phyloP scores from a whole-genome alignment of 2,113 vertebrate genomes.

The Gobio gobio region DNA sequence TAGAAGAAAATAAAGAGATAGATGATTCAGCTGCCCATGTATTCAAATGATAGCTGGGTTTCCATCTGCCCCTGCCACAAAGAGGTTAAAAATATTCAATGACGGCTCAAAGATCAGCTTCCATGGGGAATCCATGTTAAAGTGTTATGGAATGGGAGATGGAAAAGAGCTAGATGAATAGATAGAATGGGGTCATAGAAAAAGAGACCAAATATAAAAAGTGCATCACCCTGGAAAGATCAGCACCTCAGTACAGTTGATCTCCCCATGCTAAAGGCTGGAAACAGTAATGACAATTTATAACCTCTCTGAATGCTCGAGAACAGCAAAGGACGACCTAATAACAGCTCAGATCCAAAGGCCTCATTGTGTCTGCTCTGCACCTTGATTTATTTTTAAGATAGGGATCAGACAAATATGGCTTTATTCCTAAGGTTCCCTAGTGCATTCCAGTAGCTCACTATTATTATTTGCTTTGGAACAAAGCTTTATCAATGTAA shows the following conservation, averaged over 20 bases:
- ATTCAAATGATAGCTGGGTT: constrained; percentile 26
- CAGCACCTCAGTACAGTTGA: constrained; percentile 35
- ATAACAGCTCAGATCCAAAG: constrained; percentile 13
- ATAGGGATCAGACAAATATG: constrained; percentile 1
- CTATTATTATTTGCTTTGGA: background rate
- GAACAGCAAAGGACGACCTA: background rate
- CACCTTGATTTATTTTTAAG: constrained; percentile 29
- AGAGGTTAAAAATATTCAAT: constrained; percentile 44
- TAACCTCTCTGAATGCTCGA: background rate
- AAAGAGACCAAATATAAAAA: constrained; percentile 11
- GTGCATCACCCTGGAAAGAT: background rate
- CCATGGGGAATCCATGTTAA: constrained; percentile 44
- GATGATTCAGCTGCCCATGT: background rate
- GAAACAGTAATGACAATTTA: constrained; percentile 43
- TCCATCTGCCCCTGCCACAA: constrained; percentile 34
- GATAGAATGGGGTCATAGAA: constrained; percentile 34
- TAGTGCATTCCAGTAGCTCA: background rate
- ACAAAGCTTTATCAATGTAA: constrained; percentile 27
- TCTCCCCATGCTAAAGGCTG: constrained; percentile 17
- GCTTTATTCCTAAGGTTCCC: background rate
- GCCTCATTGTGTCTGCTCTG: constrained; percentile 36
- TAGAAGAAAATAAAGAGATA: background rate
- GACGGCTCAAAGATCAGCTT: constrained; percentile 30
- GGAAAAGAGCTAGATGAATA: constrained; percentile 35
- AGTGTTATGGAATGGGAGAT: constrained; percentile 34